Base-by-base conservation (phyloP, 2,113 vertebrate genomes). In the Turdus rufiventris region DNA sequence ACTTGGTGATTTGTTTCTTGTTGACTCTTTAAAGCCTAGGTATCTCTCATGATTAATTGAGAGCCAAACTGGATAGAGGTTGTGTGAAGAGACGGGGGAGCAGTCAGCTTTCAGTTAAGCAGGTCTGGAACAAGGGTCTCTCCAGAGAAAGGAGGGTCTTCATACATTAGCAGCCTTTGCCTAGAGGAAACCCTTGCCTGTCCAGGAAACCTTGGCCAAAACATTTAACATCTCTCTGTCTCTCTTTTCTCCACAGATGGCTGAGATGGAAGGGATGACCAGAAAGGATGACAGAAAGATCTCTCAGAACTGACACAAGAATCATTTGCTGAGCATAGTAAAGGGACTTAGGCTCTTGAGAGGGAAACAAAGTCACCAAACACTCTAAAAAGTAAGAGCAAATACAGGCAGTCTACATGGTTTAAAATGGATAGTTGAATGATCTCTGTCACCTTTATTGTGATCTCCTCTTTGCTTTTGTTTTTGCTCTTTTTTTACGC, bases 11-110 rank as follows among this genome's bases (percentile, higher is more conserved):
- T 94, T 91, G 58, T 89, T 95, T 94, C 82, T 85, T 9, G 5
- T 79, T 4, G 23, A 63, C 60, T 88, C 51, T 90, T 95, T 95
- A 61, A 61, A 86, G 51, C 71, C 88, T 91, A 91, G 93, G 88
- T 94, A 91, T 84, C 72, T 81, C 75, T 96, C 36, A 34, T 50
- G 68, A 63, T 94, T 89, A 93, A 85, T 25, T 71, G 88, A 77
- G 85, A 95, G 62, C 60, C 72, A 77, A 77, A 71, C 63, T 71
- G 72, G 93, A 68, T 71, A 83, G 56, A 50, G 43, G 15, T n/a
- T 67, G 51, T 31, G 40, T 75, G 60, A 92, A 84, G 48, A 76
- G 18, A 13, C 20, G 1, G 7, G 18, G 29, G 21, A 88, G 34
- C 1, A 4, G 38, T 45, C 38, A 61, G 40, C 75, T 75, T 77